Evolutionary conservation across 2,113 vertebrate species (phyloP), one percentile per base, ranked within the genome.

Genomic region (Lophius piscatorius): DNA sequence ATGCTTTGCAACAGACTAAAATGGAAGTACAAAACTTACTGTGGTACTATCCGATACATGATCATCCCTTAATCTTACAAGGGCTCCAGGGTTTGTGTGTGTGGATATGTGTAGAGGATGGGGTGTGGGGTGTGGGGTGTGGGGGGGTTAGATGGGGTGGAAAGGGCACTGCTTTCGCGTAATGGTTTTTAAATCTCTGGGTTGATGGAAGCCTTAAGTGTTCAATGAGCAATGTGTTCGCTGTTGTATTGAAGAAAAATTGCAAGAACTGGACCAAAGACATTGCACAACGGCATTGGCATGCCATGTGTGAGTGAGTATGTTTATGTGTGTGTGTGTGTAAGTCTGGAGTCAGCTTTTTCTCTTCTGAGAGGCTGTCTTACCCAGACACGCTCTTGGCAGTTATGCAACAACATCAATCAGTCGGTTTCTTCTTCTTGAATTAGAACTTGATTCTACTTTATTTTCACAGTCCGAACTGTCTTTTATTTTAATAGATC

Each of bases 1-100:
- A 89, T 47, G 63, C 12, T 41, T 52, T 69, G 67, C 48, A 74
- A 74, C 76, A 87, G 84, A 80, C 61, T 73, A 66, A 73, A 63
- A n/a, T n/a, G 63, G 67, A 60, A 58, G 66, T 39, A 76, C 54
- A 64, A 78, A 82, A 82, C 72, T 81, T 74, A 76, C 31, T 67
- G 65, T 82, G 65, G 61, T 59, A 72, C 60, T 81, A 81, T 81
- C 56, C 78, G 70, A 90, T 84, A 74, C 80, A 76, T 78, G 82
- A 87, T 86, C 85, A 87, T 70, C 20, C 34, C 68, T 80, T 88
- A 90, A 90, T 90, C 87, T 86, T 24, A 28, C 69, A 42, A 40
- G 26, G 74, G 76, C 62, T 74, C 51, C 59, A 26, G 12, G 26
- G 67, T 34, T 59, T 70, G 74, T 67, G 24, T 16, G 36, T 5